Evolutionary conservation across 2,797 vertebrate species (phyloP), one percentile per base, ranked within the genome.

Genomic region (Galago senegalensis): DNA sequence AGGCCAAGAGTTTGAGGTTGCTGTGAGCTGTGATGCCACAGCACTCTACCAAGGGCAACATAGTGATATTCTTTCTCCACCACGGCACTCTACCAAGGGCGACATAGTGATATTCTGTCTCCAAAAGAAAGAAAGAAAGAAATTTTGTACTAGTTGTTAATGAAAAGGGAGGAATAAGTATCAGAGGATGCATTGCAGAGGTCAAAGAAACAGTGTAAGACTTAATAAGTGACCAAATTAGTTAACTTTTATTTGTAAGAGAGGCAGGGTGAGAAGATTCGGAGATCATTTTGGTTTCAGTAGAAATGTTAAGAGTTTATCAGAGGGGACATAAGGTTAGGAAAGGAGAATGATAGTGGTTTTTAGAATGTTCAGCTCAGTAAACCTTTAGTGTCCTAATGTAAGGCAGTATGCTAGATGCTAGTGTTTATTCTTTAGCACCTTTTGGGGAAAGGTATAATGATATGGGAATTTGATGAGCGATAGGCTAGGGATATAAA

Each of bases 281-380:
- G 49, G 58, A 91, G 70, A 11, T 93, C 60, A 34, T 58, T 89
- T 75, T 56, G 67, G 31, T 87, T 94, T 95, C 31, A 58, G 17
- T 58, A 61, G 79, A 82, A 81, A 58, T 92, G 56, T 77, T 72
- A 60, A 60, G 29, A 56, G 70, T 49, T 87, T 34, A 53, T 31
- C 84, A 65, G 61, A 43, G 29, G 58, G 40, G 60, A 65, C 80
- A 40, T 75, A 67, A 34, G 31, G 13, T 43, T 34, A 18, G 65
- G 65, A 29, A 87, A 73, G 72, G 75, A 92, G 31, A 75, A 67
- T 40, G 58, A 40, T 14, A 53, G n/a, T 91, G 91, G 23, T 76
- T 95, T 93, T 93, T 76, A 81, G 63, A 89, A 56, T 80, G 8
- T 58, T 80, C 49, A 46, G 12, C 61, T 84, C 25, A 46, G 65